Conservation (phyloP, 2,797 vertebrate species). For the Lithobates sylvaticus region DNA sequence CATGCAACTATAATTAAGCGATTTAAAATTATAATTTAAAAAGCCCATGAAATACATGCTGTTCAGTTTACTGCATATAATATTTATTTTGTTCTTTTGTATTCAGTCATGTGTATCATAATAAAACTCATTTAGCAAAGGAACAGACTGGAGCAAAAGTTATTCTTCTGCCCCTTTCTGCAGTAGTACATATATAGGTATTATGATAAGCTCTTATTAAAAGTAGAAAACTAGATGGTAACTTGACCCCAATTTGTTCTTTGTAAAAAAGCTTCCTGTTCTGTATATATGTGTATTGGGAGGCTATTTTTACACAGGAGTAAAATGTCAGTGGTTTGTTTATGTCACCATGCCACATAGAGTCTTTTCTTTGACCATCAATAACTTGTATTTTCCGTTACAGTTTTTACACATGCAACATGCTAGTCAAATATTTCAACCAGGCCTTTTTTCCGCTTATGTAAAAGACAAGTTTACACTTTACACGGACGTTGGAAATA, state of each 20-base stretch:
- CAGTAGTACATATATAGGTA: not conserved
- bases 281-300: slow-evolving; percentile 8
- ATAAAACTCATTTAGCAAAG: not conserved
- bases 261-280: slow-evolving; percentile 7
- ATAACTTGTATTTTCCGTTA: slow-evolving; percentile 25
- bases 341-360: not conserved
- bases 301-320: slow-evolving; percentile 12
- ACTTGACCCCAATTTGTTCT: slow-evolving; percentile 15
- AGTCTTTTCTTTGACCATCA: not conserved
- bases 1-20: slow-evolving; percentile 12
- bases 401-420: slow-evolving; percentile 68
- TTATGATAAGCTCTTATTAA: not conserved
- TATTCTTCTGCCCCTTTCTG: slow-evolving; percentile 9
- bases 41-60: slow-evolving; percentile 35
- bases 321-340: slow-evolving; percentile 22
- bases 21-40: slow-evolving; percentile 22
- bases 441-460: slow-evolving; percentile 55
- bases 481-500: slow-evolving; percentile 42
- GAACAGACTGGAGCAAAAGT: slow-evolving; percentile 10
- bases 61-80: slow-evolving; percentile 25
- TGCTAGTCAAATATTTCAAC: slow-evolving; percentile 67
- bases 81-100: slow-evolving; percentile 1
- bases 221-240: slow-evolving; percentile 28
- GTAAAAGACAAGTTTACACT: slow-evolving; percentile 35
- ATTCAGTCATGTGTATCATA: slow-evolving; percentile 19